Conservation (phyloP, 37 sponge, comb jelly and placozoan species). For the Ianthella basta region DNA sequence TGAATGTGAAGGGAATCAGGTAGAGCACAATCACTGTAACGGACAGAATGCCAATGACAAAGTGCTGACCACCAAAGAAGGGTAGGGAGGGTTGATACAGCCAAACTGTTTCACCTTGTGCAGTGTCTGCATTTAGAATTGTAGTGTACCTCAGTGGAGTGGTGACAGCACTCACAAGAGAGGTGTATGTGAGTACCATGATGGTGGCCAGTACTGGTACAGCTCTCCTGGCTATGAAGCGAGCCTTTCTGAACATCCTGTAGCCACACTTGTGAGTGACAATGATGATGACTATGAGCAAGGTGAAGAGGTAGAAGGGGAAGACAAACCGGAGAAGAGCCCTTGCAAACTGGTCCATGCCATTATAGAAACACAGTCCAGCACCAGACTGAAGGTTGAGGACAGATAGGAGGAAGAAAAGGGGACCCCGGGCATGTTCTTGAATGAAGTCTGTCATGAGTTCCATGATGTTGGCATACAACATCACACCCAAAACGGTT, state of each 20-base stretch:
- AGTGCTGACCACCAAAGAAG: slow-evolving; percentile 22
- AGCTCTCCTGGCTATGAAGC: slow-evolving; percentile 8
- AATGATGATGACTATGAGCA: slow-evolving; percentile 33
- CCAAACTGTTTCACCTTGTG: background rate
- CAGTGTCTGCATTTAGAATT: background rate
- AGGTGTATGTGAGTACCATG: slow-evolving; percentile 30
- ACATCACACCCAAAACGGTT: background rate
- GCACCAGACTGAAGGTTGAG: background rate
- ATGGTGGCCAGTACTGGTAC: slow-evolving; percentile 50
- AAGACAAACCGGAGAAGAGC: background rate
- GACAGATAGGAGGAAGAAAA: background rate
- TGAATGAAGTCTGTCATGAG: background rate
- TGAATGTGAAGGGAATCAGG: slow-evolving; percentile 29
- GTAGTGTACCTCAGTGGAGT: background rate
- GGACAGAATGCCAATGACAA: background rate
- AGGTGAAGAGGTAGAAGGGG: slow-evolving; percentile 37
- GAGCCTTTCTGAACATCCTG: background rate
- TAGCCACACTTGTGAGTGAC: background rate
- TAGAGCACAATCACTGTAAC: background rate
- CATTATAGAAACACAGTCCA: background rate
- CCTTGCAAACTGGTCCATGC: background rate
- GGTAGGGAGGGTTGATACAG: background rate
- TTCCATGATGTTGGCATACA: background rate
- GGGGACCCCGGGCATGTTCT: background rate
- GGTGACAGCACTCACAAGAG: slow-evolving; percentile 13